These are phyloP conservation scores for Leptogaster cylindrica DNA, from an alignment of 2,888 invertebrate species.

Conservation along the genomic window DNA sequence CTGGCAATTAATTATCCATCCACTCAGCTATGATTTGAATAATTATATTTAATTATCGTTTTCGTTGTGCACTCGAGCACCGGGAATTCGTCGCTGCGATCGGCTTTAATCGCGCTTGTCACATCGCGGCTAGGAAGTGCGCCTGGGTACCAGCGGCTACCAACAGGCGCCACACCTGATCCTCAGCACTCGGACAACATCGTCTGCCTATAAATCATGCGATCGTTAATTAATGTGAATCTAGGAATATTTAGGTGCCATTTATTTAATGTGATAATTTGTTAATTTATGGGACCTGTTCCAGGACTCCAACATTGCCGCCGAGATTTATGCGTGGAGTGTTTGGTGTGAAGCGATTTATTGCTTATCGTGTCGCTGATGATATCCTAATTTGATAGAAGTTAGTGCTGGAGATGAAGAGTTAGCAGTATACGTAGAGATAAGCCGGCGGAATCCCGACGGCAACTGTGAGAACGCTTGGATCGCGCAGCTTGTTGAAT, in stretches of 20 bases:
- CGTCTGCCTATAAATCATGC: conserved; percentile 59
- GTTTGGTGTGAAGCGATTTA: conserved; percentile 21
- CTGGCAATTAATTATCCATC: conserved; percentile 28
- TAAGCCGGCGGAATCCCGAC: neutral
- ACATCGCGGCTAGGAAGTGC: neutral
- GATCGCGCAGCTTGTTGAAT: too few relatives aligned
- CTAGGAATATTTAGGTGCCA: conserved; percentile 62
- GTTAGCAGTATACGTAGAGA: neutral
- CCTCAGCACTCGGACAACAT: neutral
- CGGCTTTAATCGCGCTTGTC: conserved; percentile 8
- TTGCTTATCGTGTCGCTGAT: conserved; percentile 26
- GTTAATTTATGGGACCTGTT: conserved; percentile 61
- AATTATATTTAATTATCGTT: conserved; percentile 33
- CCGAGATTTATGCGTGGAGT: conserved; percentile 19
- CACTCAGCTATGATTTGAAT: conserved; percentile 24
- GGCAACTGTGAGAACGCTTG: too few relatives aligned
- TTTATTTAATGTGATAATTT: conserved; percentile 63
- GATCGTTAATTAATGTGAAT: conserved; percentile 63
- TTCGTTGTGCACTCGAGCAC: neutral
- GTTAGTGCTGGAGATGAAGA: neutral
- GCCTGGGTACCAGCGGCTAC: conserved; percentile 3
- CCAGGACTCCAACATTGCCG: neutral
- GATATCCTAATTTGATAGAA: conserved; percentile 25
- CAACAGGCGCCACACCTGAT: conserved; percentile 12
- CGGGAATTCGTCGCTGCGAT: conserved; percentile 6